Evolutionary conservation across 30 jellyfish, hydroid and myxozoan species (phyloP).

Genomic region (Calvadosia cruxmelitensis): DNA sequence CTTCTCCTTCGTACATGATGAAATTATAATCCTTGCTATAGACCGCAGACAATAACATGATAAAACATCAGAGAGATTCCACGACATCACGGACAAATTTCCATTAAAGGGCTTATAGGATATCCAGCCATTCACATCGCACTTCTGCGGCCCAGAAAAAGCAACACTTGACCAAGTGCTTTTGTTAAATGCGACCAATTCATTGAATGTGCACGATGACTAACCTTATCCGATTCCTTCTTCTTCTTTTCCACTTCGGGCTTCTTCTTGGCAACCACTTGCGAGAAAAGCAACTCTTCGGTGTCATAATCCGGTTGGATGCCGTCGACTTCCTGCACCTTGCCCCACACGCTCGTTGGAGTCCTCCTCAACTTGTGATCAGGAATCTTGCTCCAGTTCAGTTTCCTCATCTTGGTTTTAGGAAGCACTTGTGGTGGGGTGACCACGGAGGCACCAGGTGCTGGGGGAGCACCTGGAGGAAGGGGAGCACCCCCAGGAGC

Average conservation of each 20-base stretch:
- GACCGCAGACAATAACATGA: too few relatives aligned
- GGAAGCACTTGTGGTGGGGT: conserved; percentile 60
- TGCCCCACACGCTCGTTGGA: conserved; percentile 76
- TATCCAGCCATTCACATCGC: too few relatives aligned
- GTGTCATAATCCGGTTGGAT: conserved; percentile 53
- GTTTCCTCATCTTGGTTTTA: conserved; percentile 74
- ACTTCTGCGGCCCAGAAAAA: too few relatives aligned
- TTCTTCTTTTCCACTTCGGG: conserved; percentile 44
- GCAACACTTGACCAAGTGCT: too few relatives aligned
- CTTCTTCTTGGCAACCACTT: conserved; percentile 21
- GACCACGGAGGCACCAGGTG: conserved; percentile 27
- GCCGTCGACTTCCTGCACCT: conserved; percentile 60
- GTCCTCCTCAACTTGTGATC: conserved; percentile 51
- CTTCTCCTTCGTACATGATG: too few relatives aligned
- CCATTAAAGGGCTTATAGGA: too few relatives aligned
- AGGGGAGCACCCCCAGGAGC: conserved; percentile 51
- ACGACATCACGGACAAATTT: too few relatives aligned
- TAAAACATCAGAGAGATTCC: too few relatives aligned
- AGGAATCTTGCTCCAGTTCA: conserved; percentile 93
- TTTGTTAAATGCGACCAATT: too few relatives aligned
- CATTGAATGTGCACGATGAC: not conserved
- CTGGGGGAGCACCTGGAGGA: conserved; percentile 61
- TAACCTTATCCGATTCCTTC: conserved; percentile 74
- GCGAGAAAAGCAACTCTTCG: conserved; percentile 66
- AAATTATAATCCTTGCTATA: too few relatives aligned